Evolutionary conservation across 2,888 invertebrate species (phyloP), one percentile per base, ranked within the genome.

Genomic region (Cephus spinipes): DNA sequence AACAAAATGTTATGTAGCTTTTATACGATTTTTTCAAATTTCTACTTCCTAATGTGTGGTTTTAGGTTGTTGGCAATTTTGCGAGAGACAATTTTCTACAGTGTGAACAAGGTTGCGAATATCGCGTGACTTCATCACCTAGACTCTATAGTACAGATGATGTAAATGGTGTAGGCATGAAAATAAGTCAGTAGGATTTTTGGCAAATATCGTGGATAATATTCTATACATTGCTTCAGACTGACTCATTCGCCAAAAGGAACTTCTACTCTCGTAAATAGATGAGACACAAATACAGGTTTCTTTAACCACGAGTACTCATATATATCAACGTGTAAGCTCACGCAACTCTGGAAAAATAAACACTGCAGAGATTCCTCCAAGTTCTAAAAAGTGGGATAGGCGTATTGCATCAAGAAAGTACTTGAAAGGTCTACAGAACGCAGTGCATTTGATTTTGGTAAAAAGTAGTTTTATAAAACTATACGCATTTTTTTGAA

Each of bases 201-300:
- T 85, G 85, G 86, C 86, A 84, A 75, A 78, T 71, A 55, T 77
- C 77, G 40, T 78, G 79, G 69, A 79, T 78, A 80, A 74, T 40
- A 69, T 75, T 35, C 78, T 79, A 80, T 78, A 80, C 80, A 35
- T 69, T 68, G 68, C 68, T 81, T 77, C 79, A 78, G 76, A 75
- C 79, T 87, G 87, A 87, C 79, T 87, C 87, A 87, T 82, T 82
- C 77, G 79, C 80, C 80, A 78, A 81, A 84, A 81, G 78, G 77
- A 79, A 76, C 74, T 73, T 76, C 78, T 34, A 23, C 75, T 30
- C 35, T 23, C 74, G 33, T 23, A 74, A 35, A 33, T 74, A 71
- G 31, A 31, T 55, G 23, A 55, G 55, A 23, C 23, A 55, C 55
- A 23, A 9, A 33, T 71, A 71, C 15, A 71, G 31, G 30, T 31